phyloP scores from a whole-genome alignment of 2,113 vertebrate genomes.

The Cyphomyrus plagiostoma region DNA sequence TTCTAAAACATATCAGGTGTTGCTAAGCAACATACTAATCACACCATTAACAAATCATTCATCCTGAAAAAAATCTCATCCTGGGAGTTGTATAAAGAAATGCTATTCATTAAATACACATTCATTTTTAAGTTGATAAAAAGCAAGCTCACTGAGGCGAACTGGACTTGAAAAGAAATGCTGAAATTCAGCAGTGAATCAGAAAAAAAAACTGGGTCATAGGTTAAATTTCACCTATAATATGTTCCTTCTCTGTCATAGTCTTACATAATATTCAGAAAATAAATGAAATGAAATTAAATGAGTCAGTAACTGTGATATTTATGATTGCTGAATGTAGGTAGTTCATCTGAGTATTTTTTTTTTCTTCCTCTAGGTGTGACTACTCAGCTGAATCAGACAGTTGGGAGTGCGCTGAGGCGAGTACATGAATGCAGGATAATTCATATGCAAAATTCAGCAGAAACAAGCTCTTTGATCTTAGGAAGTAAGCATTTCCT shows the following conservation, averaged over 20 bases:
- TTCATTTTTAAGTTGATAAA: not conserved
- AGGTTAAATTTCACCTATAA: not conserved
- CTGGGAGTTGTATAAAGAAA: not conserved
- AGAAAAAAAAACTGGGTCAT: not conserved
- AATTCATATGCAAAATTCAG: constrained; percentile 1
- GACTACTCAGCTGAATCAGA: constrained; percentile 43
- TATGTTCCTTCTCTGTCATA: not conserved
- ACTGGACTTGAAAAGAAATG: not conserved
- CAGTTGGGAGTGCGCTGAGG: constrained; percentile 29
- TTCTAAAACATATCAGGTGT: constrained; percentile 28
- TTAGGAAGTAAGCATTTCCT: not conserved
- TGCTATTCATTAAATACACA: not conserved
- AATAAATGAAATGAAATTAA: not conserved
- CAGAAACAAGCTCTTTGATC: not conserved
- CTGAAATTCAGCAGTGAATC: not conserved
- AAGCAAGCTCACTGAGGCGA: not conserved
- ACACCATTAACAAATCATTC: constrained; percentile 14
- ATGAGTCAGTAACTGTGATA: not conserved
- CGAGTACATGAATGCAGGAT: constrained; percentile 23
- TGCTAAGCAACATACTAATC: constrained; percentile 32
- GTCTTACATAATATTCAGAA: not conserved
- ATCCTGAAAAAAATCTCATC: not conserved
- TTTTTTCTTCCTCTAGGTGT: constrained; percentile 4
- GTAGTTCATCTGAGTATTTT: constrained; percentile 3
- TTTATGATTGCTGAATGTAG: constrained; percentile 11